Evolutionary conservation across 2,113 vertebrate genomes (phyloP).

Genomic region (Xiphorhynchus elegans): DNA sequence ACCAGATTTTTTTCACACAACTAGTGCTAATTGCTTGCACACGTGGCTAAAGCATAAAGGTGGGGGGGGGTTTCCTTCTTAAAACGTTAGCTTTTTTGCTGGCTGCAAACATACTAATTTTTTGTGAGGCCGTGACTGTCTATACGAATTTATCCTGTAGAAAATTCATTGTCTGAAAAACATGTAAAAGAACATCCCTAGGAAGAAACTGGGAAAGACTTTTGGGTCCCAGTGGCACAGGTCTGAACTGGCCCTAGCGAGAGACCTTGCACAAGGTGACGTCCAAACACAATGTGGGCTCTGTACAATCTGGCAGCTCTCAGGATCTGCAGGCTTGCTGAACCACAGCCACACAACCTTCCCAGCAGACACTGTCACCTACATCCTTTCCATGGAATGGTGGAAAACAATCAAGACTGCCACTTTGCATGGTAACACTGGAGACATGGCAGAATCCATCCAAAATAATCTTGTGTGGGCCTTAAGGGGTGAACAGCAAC

Average conservation of each 20-base stretch:
- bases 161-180: neutral
- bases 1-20: neutral
- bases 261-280: neutral
- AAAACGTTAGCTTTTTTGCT: neutral
- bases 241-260: neutral
- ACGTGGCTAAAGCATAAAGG: neutral
- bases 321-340: too few relatives aligned
- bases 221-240: neutral
- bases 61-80: neutral
- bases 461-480: neutral
- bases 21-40: neutral
- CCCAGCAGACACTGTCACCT: neutral
- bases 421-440: neutral
- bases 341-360: neutral
- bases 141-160: neutral
- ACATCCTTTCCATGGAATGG: too few relatives aligned
- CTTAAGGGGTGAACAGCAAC: neutral
- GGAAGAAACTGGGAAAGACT: neutral
- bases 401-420: fast-evolving
- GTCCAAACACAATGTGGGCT: fast-evolving
- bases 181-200: neutral
- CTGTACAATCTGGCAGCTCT: neutral
- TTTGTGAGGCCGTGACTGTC: neutral
- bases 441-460: neutral
- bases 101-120: neutral